Evolutionary conservation across 2,888 invertebrate species (phyloP), one percentile per base, ranked within the genome.

Genomic region (Orchestes rusci): DNA sequence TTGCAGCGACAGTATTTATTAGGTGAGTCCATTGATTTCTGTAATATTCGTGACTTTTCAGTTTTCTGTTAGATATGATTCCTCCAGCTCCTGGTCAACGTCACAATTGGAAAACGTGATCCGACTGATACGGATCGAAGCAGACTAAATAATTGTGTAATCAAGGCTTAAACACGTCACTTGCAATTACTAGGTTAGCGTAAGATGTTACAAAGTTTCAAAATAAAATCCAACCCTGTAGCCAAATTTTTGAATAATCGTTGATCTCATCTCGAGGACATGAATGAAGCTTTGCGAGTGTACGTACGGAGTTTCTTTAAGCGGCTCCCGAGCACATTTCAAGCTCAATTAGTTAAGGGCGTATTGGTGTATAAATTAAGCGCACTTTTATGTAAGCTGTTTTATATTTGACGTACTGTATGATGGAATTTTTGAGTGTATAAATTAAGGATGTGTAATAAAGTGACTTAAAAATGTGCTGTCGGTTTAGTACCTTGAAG

Each of bases 1-100:
- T 73, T 90, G 53, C 95, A 95, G 73, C 76, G 95, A 43, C 95
- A 95, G 73, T 95, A 95, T 74, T 77, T 96, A 62, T 77, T 96
- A 51, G 51, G 51, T 51, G 34, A 43, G 38, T 45, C 39, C 10
- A 23, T 23, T 23, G 5, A 32, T 20, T 43, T 29, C n/a, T n/a
- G n/a, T n/a, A n/a, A n/a, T n/a, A 13, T 30, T 30, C 30, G 30
- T 5, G 12, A 30, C 5, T 13, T 10, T 30, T 23, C 5, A 23
- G 23, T 46, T 27, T 31, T 13, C 27, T 43, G 43, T 41, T 19
- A 51, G 95, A 96, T 69, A 93, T 96, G 92, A 91, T 95, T 62
- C 91, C 92, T 43, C 78, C 74, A 48, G 70, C 72, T 44, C 66
- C 72, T 16, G 70, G 70, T 15, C 73, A 73, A 54, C 70, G 72